These are phyloP conservation scores for Leptoclinus maculatus DNA, from an alignment of 2,797 vertebrate genomes.

Conservation along the genomic window DNA sequence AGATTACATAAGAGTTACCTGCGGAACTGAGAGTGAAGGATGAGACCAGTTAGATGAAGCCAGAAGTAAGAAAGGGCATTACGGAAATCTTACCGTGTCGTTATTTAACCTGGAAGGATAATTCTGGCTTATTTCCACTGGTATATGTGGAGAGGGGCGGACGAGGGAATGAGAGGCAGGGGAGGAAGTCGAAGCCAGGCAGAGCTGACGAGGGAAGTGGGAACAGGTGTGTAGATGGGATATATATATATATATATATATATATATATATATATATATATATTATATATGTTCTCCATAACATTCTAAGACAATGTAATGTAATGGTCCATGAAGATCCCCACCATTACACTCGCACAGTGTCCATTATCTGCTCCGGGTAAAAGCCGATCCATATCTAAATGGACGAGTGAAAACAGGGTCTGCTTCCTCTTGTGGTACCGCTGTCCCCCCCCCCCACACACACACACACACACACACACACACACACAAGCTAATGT, in stretches of 20 bases:
- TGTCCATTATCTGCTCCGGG: conserved; percentile 37
- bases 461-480: too few relatives aligned
- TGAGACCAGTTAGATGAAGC: too few relatives aligned
- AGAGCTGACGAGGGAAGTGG: too few relatives aligned
- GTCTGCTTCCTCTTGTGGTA: conserved; percentile 29
- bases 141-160: neutral
- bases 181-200: neutral
- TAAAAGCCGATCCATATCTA: conserved; percentile 36
- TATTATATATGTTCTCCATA: neutral
- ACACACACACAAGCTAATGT: conserved; percentile 39
- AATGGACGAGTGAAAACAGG: conserved; percentile 27
- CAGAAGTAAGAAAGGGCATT: too few relatives aligned
- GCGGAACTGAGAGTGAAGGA: neutral
- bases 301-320: conserved; percentile 1
- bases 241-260: too few relatives aligned
- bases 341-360: conserved; percentile 9
- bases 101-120: neutral
- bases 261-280: neutral
- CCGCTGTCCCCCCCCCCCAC: conserved; percentile 17
- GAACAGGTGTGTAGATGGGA: too few relatives aligned
- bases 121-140: neutral
- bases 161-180: neutral
- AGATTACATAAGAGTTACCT: neutral
- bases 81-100: neutral
- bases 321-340: conserved; percentile 13